Evolutionary conservation across 2,113 vertebrate genomes (phyloP), one percentile per base, ranked within the genome.

Genomic region (Dinomys branickii): DNA sequence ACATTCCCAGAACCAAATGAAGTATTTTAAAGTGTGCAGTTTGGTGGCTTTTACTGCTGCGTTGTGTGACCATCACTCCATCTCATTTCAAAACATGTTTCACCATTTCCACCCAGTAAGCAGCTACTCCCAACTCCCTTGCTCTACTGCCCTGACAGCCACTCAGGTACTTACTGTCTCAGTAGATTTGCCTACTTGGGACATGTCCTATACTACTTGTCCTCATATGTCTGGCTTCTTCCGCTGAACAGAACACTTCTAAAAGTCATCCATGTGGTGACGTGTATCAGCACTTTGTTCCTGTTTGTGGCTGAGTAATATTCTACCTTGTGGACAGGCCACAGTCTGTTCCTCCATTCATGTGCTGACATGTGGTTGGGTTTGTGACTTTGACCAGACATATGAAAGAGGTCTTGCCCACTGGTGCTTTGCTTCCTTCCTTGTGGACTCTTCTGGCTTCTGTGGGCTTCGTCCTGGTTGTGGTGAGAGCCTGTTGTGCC

Each of bases 321-420:
- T 7, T 50, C 82, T 35, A 0, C 56, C 0, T 1, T 0, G 0
- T 10, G 16, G 44, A 22, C 3, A 26, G 61, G 5, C 56, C 33
- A 16, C 5, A 0, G n/a, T 71, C 19, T 4, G 26, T 67, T 1
- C 6, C 0, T 30, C 41, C 3, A 4, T 81, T 59, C 1, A 0
- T 44, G 19, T 3, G 7, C 2, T 7, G 47, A 54, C 16, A 13
- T 54, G 0, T 5, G 1, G 1, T 77, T 77, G 52, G 22, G 14
- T 71, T 47, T 35, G 22, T 50, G 56, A 61, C 81, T 71, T 47
- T 59, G 14, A 12, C 26, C 7, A 12, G 67, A 3, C 35, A 19
- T 5, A 50, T 0, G 20, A 41, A 59, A 75, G 82, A 17, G 54
- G 11, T 0, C 12, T 1, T 22, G 30, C 58, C 44, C 17, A 1